These are phyloP conservation scores for Thomomys bottae DNA, from an alignment of 2,113 vertebrate genomes.

Conservation along the genomic window DNA sequence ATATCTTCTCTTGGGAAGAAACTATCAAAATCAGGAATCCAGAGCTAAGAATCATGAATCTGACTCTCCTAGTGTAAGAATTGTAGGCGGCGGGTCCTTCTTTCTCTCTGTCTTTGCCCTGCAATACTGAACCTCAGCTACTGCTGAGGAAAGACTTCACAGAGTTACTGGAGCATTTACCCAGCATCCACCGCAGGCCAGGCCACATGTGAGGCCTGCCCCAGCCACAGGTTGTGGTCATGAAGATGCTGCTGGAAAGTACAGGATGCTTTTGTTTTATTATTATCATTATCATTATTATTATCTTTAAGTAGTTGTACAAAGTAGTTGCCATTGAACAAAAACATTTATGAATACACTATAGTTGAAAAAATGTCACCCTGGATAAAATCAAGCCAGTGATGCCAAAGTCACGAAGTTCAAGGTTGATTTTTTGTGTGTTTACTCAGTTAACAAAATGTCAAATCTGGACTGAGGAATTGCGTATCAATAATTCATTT, in stretches of 20 bases:
- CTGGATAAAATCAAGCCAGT: neutral
- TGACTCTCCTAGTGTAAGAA: neutral
- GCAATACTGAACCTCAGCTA: neutral
- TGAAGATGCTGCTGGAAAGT: neutral
- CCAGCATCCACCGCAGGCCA: neutral
- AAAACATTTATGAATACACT: too few relatives aligned
- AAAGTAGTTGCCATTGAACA: too few relatives aligned
- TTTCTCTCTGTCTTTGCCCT: neutral
- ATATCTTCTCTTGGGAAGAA: neutral
- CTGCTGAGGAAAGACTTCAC: neutral
- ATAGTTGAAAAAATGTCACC: neutral
- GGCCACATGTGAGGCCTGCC: neutral
- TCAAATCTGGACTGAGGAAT: neutral
- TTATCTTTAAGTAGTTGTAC: too few relatives aligned
- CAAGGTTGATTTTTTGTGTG: neutral
- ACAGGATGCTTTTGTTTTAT: too few relatives aligned
- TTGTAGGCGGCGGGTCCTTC: neutral
- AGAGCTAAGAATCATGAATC: neutral
- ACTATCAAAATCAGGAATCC: neutral
- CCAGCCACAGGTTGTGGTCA: neutral
- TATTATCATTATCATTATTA: too few relatives aligned
- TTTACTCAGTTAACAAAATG: neutral
- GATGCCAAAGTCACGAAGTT: neutral
- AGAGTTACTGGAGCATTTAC: neutral
- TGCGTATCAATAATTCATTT: neutral